Base-by-base conservation (phyloP, 2,113 vertebrate genomes). In the Equus przewalskii region DNA sequence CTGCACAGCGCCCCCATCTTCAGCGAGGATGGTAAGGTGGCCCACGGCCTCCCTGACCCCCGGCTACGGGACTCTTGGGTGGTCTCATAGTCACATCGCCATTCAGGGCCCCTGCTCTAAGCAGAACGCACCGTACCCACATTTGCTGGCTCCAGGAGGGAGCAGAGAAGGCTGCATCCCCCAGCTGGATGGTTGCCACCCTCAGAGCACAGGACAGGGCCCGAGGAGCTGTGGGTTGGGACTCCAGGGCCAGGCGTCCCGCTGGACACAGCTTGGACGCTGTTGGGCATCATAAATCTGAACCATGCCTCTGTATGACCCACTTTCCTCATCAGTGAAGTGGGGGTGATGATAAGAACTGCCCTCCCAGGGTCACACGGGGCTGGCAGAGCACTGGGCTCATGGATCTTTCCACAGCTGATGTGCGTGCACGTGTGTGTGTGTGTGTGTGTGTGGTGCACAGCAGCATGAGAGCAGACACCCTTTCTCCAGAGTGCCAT, bases 1-100 rank as follows among this genome's bases (percentile, higher is more conserved):
- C 98, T 99, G 97, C 98, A 99, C 65, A 99, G 98, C 0, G 98
- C 99, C 33, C 99, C 99, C 56, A 98, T 99, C 98, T 99, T 99
- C 97, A 99, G 98, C 19, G 99, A 99, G 95, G 99, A 99, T 33
- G 99, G 99, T 99, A 98, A 99, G 99, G 65, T 54, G 16, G 46
- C 4, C 88, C 7, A 18, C 26, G 30, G 28, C 54, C 88, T 93
- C 16, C 18, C 22, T 33, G 6, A 41, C 36, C 36, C 26, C 76
- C 15, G 16, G 54, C 19, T 5, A 5, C 1, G 21, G 76, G 11
- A 60, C 26, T 51, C 24, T 14, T 2, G 4, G 16, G 15, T 33
- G 51, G n/a, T 24, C 41, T 64, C 70, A 70, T 22, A 19, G 62
- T 64, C 28, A 10, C 11, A 30, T 21, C 9, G 14, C 12, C n/a